Percentiles rank a stretch among this genome's conserved stretches.
Conservation (phyloP, 1,140 invertebrate species). For the Aphelenchoides fujianensis region DNA sequence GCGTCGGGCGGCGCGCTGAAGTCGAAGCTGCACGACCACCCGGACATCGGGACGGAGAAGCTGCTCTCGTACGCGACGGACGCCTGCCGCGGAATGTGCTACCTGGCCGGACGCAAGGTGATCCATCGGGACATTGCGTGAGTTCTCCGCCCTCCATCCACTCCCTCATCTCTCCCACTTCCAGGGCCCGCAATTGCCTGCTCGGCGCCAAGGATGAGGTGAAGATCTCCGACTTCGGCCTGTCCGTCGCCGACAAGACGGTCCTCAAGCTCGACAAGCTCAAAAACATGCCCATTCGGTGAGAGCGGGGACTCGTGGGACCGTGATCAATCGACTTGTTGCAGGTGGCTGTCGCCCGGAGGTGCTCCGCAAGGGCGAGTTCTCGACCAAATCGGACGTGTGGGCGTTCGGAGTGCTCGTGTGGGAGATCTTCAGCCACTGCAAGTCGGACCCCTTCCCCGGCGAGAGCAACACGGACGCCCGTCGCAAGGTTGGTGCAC, state of each 20-base stretch:
- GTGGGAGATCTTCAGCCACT: constrained; percentile 94
- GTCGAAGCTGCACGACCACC: constrained; percentile 22
- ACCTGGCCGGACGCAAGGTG: constrained; percentile 86
- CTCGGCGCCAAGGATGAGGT: constrained; percentile 25
- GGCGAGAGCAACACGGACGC: constrained; percentile 88
- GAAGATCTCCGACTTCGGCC: constrained; percentile 48
- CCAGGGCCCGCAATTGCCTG: constrained; percentile 43
- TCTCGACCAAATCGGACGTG: constrained; percentile 94
- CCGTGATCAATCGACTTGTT: background rate
- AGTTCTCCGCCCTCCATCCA: too few species aligned
- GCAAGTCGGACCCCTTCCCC: constrained; percentile 80
- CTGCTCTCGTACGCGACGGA: constrained; percentile 74
- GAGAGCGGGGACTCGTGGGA: constrained; percentile 35
- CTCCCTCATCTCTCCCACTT: constrained; percentile 28
- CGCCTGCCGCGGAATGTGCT: constrained; percentile 91
- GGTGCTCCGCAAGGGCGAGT: constrained; percentile 69
- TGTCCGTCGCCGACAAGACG: constrained; percentile 34
- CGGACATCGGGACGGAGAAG: constrained; percentile 17
- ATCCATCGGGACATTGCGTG: constrained; percentile 87
- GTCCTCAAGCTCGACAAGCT: constrained; percentile 44
- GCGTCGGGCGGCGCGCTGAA: constrained; percentile 72
- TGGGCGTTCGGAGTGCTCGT: constrained; percentile 94
- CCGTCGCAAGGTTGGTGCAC: constrained; percentile 83
- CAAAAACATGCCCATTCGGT: constrained; percentile 43
- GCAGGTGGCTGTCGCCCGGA: constrained; percentile 14